Evolutionary conservation across 2,113 vertebrate genomes (phyloP).

Genomic region (Corvus hawaiiensis): DNA sequence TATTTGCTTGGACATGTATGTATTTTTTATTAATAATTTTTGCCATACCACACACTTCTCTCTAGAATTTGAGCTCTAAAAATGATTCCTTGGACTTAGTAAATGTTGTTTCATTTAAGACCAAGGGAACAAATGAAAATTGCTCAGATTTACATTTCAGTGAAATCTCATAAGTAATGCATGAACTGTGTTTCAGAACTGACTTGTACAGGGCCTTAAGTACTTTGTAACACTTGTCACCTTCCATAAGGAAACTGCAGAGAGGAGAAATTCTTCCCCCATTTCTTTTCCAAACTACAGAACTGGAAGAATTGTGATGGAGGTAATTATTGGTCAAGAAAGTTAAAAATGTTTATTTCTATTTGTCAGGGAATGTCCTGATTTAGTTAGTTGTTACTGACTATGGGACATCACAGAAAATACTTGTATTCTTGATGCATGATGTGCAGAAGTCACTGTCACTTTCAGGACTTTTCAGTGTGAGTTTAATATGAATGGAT

Average conservation of each 20-base stretch:
- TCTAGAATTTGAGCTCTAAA: slow-evolving; percentile 53
- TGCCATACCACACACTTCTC: slow-evolving; percentile 56
- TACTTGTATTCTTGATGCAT: neutral
- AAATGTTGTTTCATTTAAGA: slow-evolving; percentile 70
- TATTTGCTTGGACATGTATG: slow-evolving; percentile 70
- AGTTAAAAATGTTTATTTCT: neutral
- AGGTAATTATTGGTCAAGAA: neutral
- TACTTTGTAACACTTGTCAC: slow-evolving; percentile 11
- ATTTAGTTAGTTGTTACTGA: neutral
- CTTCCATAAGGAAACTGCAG: slow-evolving; percentile 3
- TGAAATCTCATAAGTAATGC: slow-evolving; percentile 70
- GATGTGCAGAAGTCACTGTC: neutral
- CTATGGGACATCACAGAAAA: neutral
- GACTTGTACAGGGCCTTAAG: slow-evolving; percentile 15
- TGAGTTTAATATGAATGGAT: neutral
- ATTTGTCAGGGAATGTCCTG: neutral
- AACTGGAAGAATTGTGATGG: neutral
- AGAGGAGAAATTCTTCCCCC: neutral
- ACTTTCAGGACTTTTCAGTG: neutral
- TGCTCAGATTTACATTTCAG: slow-evolving; percentile 68
- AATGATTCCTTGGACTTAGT: slow-evolving; percentile 53
- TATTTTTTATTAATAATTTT: slow-evolving; percentile 81
- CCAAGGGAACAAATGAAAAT: slow-evolving; percentile 59
- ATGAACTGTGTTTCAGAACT: slow-evolving; percentile 29
- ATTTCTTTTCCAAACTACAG: neutral